Percentiles rank a stretch among this genome's conserved stretches.
These are phyloP conservation scores for Dendrolimus punctatus DNA, from an alignment of 1,140 invertebrate species.

Conservation along the genomic window DNA sequence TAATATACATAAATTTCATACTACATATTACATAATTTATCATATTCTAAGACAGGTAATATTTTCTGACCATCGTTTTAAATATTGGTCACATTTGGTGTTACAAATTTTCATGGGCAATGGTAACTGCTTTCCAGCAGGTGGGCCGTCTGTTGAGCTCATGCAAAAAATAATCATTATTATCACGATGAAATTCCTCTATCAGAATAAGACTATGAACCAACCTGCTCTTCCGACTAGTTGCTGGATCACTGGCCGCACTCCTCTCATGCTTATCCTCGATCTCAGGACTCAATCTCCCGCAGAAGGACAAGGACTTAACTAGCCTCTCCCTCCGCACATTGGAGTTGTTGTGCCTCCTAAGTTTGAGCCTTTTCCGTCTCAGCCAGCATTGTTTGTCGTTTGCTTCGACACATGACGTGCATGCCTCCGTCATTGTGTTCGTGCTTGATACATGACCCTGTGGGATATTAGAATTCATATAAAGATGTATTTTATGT, in stretches of 20 bases:
- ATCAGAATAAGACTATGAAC: slow-evolving; percentile 2
- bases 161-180: neutral
- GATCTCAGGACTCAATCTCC: slow-evolving; percentile 70
- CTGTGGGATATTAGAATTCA: slow-evolving; percentile 19
- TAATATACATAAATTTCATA: too few species aligned
- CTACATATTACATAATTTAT: too few species aligned
- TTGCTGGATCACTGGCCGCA: slow-evolving; percentile 75
- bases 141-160: neutral
- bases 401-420: slow-evolving; percentile 64
- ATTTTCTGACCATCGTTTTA: too few species aligned
- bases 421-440: slow-evolving; percentile 75
- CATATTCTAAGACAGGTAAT: too few species aligned
- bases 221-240: slow-evolving; percentile 66
- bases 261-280: slow-evolving; percentile 71
- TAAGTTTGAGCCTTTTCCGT: slow-evolving; percentile 78
- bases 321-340: slow-evolving; percentile 61
- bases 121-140: too few species aligned
- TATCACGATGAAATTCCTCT: neutral
- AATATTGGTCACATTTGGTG: too few species aligned
- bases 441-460: slow-evolving; percentile 75
- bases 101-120: too few species aligned
- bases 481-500: neutral
- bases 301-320: slow-evolving; percentile 80
- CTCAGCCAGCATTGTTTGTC: slow-evolving; percentile 71
- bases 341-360: slow-evolving; percentile 44